Percentiles rank a stretch among this genome's conserved stretches.
Evolutionary conservation across 2,888 invertebrate genomes (phyloP).

Genomic region (Eutolmus rufibarbis): DNA sequence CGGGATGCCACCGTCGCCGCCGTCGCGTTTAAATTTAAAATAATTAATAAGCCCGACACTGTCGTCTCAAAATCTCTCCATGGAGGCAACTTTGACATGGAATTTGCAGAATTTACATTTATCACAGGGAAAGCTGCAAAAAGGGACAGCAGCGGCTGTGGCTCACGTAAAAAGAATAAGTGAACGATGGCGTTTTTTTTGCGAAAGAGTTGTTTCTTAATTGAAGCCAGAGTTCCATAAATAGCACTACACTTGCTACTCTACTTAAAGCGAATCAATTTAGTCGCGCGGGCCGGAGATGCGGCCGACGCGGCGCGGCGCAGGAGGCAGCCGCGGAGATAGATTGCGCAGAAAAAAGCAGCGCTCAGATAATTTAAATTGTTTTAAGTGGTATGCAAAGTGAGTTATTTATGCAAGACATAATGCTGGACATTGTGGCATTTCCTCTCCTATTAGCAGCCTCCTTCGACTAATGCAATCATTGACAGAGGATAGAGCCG

Average conservation of each 20-base stretch:
- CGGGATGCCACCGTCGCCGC: background rate
- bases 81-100: slow-evolving; percentile 17
- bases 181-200: background rate
- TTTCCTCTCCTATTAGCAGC: slow-evolving; percentile 33
- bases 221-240: slow-evolving; percentile 34
- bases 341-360: slow-evolving; percentile 27
- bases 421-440: slow-evolving; percentile 30
- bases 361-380: slow-evolving; percentile 48
- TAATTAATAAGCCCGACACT: background rate
- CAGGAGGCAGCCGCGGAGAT: background rate
- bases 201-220: slow-evolving; percentile 34
- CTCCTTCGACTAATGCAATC: slow-evolving; percentile 17
- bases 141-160: slow-evolving; percentile 1
- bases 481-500: slow-evolving; percentile 33
- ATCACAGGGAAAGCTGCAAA: slow-evolving; percentile 30
- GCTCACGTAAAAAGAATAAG: slow-evolving; percentile 11
- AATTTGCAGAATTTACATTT: slow-evolving; percentile 33
- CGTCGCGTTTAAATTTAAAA: background rate
- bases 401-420: slow-evolving; percentile 45
- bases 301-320: background rate
- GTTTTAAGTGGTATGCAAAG: slow-evolving; percentile 48
- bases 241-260: slow-evolving; percentile 20
- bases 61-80: background rate
- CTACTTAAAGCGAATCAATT: slow-evolving; percentile 22
- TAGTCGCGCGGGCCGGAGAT: background rate